Base-by-base conservation (phyloP, 2,888 invertebrate genomes). In the Spilarctia lutea region DNA sequence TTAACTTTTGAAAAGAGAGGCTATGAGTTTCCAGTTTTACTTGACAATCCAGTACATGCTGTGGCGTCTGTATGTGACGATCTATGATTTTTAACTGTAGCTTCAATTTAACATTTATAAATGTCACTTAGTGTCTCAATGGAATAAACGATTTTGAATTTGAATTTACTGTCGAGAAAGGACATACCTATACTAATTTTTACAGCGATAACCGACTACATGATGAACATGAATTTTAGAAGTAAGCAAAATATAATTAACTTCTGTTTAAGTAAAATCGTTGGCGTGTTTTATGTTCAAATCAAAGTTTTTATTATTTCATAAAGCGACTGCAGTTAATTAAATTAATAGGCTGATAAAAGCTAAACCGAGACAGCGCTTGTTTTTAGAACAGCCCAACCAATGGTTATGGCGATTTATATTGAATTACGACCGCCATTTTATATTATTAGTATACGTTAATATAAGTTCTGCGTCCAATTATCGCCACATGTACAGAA, bases 291-390 rank as follows among this genome's bases (percentile, higher is more conserved):
- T 60, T n/a, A 13, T 60, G 27, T 60, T 27, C 13, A 60, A 60
- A 60, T 60, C 60, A 60, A 27, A 60, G 27, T 60, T 60, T 60
- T 60, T 60, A 56, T 60, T 60, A 60, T 60, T 60, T 60, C 60
- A 27, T 13, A 11, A 63, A 63, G 27, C 6, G 11, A 18, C 27
- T 63, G 30, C 27, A 63, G 63, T 18, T 27, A 18, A 63, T 63
- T 63, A 63, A 63, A 4, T 30, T 30, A 63, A 30, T 18, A 30
- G 63, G 27, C 30, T 30, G 27, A 63, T 30, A 27, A 63, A 63
- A 63, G 63, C 18, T 63, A 30, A 63, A 63, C 63, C 18, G 30
- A 63, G 63, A 16, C 30, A 30, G 30, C 16, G 30, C 60, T 3
- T 60, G 27, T 60, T 27, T 27, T n/a, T 60, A 30, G 63, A 30